Base-by-base conservation (phyloP, 1,140 invertebrate genomes). In the Drosophila azteca region DNA sequence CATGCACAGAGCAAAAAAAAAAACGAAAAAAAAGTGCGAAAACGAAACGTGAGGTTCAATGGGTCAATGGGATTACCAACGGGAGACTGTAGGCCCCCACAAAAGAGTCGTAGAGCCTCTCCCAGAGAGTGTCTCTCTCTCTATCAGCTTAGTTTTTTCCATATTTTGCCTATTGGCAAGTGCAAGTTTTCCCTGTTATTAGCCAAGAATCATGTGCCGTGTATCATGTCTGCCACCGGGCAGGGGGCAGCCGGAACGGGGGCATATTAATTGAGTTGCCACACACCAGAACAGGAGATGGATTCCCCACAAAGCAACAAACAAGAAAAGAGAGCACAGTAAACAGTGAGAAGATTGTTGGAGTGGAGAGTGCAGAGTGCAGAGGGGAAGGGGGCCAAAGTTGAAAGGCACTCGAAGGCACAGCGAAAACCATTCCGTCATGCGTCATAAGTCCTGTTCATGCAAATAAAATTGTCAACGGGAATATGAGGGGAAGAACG, bases 381-480 rank as follows among this genome's bases (percentile, higher is more conserved):
- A n/a, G n/a, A n/a, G n/a, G n/a, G n/a, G n/a, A n/a, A n/a, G 8
- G 29, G 29, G 58, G 24, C 48, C 0, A 3, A 29, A 29, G 26
- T 29, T 31, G 7, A 9, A 9, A 35, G 7, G 50, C 52, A 29
- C 29, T 35, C 3, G 7, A 35, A 35, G 7, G 50, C 52, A 29
- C 29, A 7, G 29, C 29, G 29, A 29, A 67, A 39, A 75, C 44
- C 72, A 60, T 61, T 61, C 63, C 53, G 41, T 66, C 71, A 72
- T 71, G 69, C 69, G 69, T 72, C 62, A 60, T 60, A 67, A 74
- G 62, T 66, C 62, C 24, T 43, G 50, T 49, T 24, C 66, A 77
- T 77, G 76, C 74, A 77, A 77, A 78, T 77, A 77, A 77, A 78
- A 78, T 78, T 77, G 74, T 78, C 76, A 78, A 77, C 74, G 66